A percentile compares a stretch with the other conserved stretches of the same genome.
Conservation (phyloP, 1,140 invertebrate species). For the Rhagoletis pomonella region DNA sequence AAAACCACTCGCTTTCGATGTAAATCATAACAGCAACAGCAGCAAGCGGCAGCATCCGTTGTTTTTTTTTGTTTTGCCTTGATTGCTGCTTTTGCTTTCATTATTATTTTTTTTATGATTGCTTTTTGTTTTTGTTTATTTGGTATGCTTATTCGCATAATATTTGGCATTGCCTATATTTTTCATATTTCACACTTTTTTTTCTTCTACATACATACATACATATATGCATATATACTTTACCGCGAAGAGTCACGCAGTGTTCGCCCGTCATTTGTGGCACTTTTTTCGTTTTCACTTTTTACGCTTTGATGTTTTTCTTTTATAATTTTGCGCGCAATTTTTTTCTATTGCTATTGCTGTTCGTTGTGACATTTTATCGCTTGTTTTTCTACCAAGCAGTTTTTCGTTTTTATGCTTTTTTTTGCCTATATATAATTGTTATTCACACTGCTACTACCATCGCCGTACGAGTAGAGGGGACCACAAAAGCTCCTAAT, state of each 20-base stretch:
- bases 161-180: neutral
- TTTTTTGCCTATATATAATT: too few relatives aligned
- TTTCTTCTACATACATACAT: too few relatives aligned
- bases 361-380: neutral
- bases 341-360: neutral
- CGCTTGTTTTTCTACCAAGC: too few relatives aligned
- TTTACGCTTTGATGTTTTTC: neutral
- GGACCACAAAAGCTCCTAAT: too few relatives aligned
- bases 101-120: neutral
- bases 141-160: neutral
- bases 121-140: neutral
- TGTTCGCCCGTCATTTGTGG: neutral
- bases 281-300: neutral
- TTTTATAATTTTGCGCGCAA: neutral
- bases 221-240: too few relatives aligned
- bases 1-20: neutral
- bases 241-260: neutral
- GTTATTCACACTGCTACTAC: too few relatives aligned
- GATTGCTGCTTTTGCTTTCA: neutral
- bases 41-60: neutral
- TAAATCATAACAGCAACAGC: neutral
- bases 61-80: neutral
- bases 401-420: too few relatives aligned
- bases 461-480: too few relatives aligned
- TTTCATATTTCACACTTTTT: neutral